Base-by-base conservation (phyloP, 2,797 vertebrate genomes). In the Protonibea diacanthus region DNA sequence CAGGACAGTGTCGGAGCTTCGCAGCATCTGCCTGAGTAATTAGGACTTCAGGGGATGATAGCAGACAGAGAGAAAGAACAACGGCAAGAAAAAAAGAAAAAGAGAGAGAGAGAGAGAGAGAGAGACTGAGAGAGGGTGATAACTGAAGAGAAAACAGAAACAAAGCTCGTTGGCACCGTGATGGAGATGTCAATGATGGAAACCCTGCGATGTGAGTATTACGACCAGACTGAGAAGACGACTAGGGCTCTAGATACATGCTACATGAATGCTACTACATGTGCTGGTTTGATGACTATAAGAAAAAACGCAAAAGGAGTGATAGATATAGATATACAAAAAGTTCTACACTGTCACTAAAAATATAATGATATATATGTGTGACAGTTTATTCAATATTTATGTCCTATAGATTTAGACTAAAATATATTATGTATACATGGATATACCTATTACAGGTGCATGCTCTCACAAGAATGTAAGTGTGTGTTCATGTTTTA, bases 1-100 rank as follows among this genome's bases (percentile, higher is more conserved):
- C 80, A 82, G 92, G 90, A 89, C 89, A 83, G 82, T 83, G 87
- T 87, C 62, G 81, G 86, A 86, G 88, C 84, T 82, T 83, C 68
- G 56, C 89, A 92, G 88, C 88, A 90, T 89, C 91, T 92, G 89
- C 85, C 86, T 78, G 87, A 92, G 91, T 93, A 94, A 94, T 93
- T 92, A 92, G 91, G 90, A 91, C 92, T 93, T 91, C 83, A 51
- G 92, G 92, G 92, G 87, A 91, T 83, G 90, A 88, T 77, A 76
- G 64, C 81, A 66, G 82, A 84, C 77, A 76, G 45, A 75, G 9
- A 59, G 78, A 49, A 62, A 59, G 74, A 88, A 74, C 62, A 76
- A 57, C 79, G 74, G 76, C 53, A 61, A 9, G 9, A 38, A 9
- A 38, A 38, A 33, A 33, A 33, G 1, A 33, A 33, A 6, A n/a